These are phyloP conservation scores for Macrophya annulata DNA, from an alignment of 2,888 invertebrate genomes.

Conservation along the genomic window DNA sequence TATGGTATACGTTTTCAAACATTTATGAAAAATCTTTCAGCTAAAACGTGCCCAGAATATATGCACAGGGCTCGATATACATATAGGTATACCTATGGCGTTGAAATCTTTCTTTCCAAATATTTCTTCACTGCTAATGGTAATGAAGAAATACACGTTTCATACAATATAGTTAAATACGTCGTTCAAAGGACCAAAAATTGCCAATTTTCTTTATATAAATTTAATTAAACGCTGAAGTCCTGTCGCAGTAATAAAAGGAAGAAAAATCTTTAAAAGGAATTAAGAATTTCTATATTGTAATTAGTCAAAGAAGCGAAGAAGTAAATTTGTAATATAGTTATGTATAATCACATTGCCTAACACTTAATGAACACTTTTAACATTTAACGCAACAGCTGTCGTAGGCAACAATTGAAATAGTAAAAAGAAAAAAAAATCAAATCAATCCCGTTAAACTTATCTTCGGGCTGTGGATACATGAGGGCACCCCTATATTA, in stretches of 20 bases:
- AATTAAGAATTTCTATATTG: not conserved
- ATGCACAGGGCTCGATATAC: not conserved
- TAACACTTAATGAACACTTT: not conserved
- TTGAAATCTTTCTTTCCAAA: slow-evolving; percentile 1
- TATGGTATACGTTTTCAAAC: slow-evolving; percentile 8
- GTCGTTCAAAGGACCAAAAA: not conserved
- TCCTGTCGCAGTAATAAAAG: not conserved
- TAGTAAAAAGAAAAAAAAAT: not conserved
- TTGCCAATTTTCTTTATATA: slow-evolving; percentile 1
- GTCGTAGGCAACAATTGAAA: not conserved
- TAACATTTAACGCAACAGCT: slow-evolving; percentile 6
- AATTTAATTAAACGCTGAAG: not conserved
- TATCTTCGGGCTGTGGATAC: slow-evolving; percentile 29
- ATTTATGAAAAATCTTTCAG: not conserved
- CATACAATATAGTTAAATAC: not conserved
- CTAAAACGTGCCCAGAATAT: slow-evolving; percentile 4
- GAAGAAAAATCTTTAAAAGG: not conserved
- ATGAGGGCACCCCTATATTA: slow-evolving; percentile 51
- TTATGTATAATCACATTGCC: not conserved
- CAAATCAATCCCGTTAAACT: slow-evolving; percentile 36
- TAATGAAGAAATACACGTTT: slow-evolving; percentile 56
- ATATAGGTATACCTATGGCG: no score
- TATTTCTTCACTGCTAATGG: slow-evolving; percentile 53
- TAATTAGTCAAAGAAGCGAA: not conserved
- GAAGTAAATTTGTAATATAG: not conserved